Percentiles rank a stretch among this genome's conserved stretches.
Conservation (phyloP, 2,888 invertebrate genomes). For the Tricholauxania praeusta region DNA sequence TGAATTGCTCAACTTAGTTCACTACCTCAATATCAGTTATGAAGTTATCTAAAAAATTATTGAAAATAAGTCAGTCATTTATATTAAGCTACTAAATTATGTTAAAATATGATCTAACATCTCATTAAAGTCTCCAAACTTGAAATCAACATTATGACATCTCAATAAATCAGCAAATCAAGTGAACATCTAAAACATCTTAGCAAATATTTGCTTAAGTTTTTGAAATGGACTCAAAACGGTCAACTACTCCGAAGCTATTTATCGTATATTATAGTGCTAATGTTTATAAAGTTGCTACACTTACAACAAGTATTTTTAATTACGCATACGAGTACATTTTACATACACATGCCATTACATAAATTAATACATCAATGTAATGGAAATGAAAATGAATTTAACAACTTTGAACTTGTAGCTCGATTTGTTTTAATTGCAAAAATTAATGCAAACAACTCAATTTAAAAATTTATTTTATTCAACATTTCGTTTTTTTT, state of each 20-base stretch:
- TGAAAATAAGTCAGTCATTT: background rate
- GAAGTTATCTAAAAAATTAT: background rate
- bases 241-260: background rate
- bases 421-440: conserved; percentile 10
- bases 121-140: conserved; percentile 1
- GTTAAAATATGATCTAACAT: background rate
- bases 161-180: conserved; percentile 20
- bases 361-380: background rate
- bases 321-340: background rate
- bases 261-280: background rate
- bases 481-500: background rate
- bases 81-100: background rate
- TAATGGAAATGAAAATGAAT: conserved; percentile 1
- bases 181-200: background rate
- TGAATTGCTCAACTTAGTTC: too few species aligned
- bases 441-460: conserved; percentile 21
- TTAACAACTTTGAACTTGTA: conserved; percentile 29
- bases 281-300: background rate
- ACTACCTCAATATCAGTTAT: too few species aligned
- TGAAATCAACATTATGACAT: conserved; percentile 13
- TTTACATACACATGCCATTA: background rate
- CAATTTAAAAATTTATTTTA: background rate
- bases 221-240: background rate
- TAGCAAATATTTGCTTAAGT: conserved; percentile 1
- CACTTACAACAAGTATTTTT: background rate